Evolutionary conservation across 2,888 invertebrate species (phyloP), one percentile per base, ranked within the genome.

Genomic region (Netelia melanura): DNA sequence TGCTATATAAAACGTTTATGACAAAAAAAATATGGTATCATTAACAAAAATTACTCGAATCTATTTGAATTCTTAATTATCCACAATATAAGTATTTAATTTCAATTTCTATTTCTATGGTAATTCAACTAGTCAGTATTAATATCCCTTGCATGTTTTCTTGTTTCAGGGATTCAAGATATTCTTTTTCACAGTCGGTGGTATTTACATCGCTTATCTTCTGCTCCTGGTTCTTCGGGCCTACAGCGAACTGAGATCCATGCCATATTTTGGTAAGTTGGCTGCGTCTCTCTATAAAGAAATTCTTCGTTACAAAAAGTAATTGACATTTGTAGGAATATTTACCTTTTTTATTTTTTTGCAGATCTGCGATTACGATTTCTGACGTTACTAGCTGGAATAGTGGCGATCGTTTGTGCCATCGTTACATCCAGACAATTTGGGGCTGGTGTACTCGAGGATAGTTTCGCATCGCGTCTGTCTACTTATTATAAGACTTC

Each of bases 261-360:
- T 99, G 99, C 99, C 99, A 86, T 99, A 97, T 94, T 99, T 99
- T 94, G 99, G 99, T 99, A 95, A 96, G 83, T 81, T 11, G 64
- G 14, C 5, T 10, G 10, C 30, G 21, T 54, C 21, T 71, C 1
- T 74, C 21, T 58, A 6, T 10, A 17, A 1, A 2, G 10, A n/a
- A 25, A 23, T 8, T 10, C 11, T 25, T 38, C n/a, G 30, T 14
- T 43, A 1, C 1, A 14, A 44, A 21, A 62, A 23, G 14, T n/a
- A 14, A 74, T 56, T 61, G 14, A 54, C 1, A n/a, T 25, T 52
- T 54, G 21, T 54, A 2, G 0, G 10, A 71, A 71, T 71, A 52
- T 43, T 23, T 44, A 21, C 44, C 2, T 30, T 58, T 74, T 14
- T 61, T 25, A n/a, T 52, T n/a, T 58, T 17, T 43, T 95, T 95